Percentiles rank a stretch among this genome's conserved stretches.
Evolutionary conservation across 2,113 vertebrate genomes (phyloP).

Genomic region (Petaurus breviceps): DNA sequence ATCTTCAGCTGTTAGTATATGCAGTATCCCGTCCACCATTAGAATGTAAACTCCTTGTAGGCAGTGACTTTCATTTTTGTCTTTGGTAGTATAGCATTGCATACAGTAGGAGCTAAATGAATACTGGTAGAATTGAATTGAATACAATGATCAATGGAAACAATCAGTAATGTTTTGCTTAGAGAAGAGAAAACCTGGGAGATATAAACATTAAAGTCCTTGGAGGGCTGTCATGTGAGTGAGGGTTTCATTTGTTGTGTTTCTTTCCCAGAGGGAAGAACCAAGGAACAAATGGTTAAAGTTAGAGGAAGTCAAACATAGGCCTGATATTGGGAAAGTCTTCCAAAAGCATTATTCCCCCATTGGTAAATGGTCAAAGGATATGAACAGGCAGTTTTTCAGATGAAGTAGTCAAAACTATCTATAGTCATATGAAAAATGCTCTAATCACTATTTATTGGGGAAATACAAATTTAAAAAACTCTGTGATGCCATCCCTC

Average conservation of each 20-base stretch:
- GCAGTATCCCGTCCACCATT: not conserved
- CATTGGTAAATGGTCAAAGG: too few relatives aligned
- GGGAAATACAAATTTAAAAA: too few relatives aligned
- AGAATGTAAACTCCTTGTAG: not conserved
- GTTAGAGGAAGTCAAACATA: not conserved
- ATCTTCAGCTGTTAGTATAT: not conserved
- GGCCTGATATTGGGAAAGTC: not conserved
- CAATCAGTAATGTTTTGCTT: not conserved
- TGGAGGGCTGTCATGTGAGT: too few relatives aligned
- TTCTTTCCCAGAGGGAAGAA: not conserved
- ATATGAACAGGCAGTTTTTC: too few relatives aligned
- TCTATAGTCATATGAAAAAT: too few relatives aligned
- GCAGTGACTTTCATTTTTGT: not conserved
- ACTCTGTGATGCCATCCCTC: too few relatives aligned
- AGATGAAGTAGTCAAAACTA: too few relatives aligned
- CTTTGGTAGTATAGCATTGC: not conserved
- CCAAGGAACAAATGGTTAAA: not conserved
- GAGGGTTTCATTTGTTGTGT: not conserved
- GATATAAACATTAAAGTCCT: not conserved
- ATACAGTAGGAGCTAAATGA: not conserved
- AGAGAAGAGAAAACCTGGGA: not conserved
- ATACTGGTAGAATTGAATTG: not conserved
- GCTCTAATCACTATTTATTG: too few relatives aligned
- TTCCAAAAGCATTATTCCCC: not conserved
- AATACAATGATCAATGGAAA: not conserved